Conservation (phyloP, 1,140 invertebrate species). For the Teleopsis dalmanni region DNA sequence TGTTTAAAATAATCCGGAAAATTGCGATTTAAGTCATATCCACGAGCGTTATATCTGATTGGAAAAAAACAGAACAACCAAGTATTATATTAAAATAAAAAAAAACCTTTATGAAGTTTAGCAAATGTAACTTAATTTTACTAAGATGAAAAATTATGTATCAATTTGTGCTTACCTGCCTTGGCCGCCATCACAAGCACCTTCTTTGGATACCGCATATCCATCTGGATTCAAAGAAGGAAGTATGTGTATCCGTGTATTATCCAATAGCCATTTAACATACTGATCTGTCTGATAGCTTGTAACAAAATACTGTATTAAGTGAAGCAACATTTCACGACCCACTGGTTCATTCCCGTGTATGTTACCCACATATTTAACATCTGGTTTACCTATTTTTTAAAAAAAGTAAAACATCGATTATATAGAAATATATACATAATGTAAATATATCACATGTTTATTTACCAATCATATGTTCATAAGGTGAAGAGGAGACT, state of each 20-base stretch:
- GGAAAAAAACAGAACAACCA: slow-evolving; percentile 15
- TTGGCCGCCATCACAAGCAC: slow-evolving; percentile 74
- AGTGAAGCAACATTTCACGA: slow-evolving; percentile 75
- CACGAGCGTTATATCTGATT: slow-evolving; percentile 73
- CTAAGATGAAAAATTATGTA: not conserved
- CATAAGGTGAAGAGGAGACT: slow-evolving; percentile 78
- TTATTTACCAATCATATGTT: slow-evolving; percentile 85
- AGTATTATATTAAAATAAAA: not conserved
- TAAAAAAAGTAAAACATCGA: too few species aligned
- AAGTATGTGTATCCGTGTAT: slow-evolving; percentile 84
- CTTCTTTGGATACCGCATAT: slow-evolving; percentile 78
- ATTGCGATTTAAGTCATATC: slow-evolving; percentile 84
- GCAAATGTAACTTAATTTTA: not conserved
- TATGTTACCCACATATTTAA: slow-evolving; percentile 88
- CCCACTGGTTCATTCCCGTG: slow-evolving; percentile 88
- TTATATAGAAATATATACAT: too few species aligned
- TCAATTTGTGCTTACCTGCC: slow-evolving; percentile 55
- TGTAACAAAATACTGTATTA: slow-evolving; percentile 79
- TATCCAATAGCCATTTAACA: slow-evolving; percentile 78
- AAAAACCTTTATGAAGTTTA: not conserved
- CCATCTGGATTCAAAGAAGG: slow-evolving; percentile 91
- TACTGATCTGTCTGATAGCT: slow-evolving; percentile 72
- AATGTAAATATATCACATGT: too few species aligned
- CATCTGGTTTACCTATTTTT: slow-evolving; percentile 88
- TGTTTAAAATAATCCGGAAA: slow-evolving; percentile 89